phyloP scores from a whole-genome alignment of 1,140 invertebrate species.

The Ceratina japonica region DNA sequence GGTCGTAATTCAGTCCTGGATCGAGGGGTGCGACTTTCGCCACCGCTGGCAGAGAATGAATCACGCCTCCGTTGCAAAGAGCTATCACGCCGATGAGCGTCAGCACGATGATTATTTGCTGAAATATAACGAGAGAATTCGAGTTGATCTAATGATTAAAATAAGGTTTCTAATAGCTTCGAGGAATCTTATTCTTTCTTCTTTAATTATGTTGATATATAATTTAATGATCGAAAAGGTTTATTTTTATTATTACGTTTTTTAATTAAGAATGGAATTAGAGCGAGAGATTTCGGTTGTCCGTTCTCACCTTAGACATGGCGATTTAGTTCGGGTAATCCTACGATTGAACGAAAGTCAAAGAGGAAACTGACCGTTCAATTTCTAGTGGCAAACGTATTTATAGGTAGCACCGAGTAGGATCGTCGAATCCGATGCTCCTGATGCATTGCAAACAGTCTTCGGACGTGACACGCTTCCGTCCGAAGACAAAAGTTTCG shows the following conservation, averaged over 20 bases:
- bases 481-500: conserved; percentile 69
- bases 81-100: conserved; percentile 41
- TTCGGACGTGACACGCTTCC: conserved; percentile 70
- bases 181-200: too few relatives aligned
- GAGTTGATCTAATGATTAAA: too few relatives aligned
- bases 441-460: conserved; percentile 69
- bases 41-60: conserved; percentile 58
- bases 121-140: not conserved
- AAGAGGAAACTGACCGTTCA: conserved; percentile 72
- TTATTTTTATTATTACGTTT: not conserved
- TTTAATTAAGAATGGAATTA: not conserved
- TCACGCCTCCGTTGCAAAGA: conserved; percentile 50
- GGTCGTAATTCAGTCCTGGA: conserved; percentile 70
- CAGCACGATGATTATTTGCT: conserved; percentile 56
- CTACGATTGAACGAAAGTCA: conserved; percentile 56
- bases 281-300: not conserved
- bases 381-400: conserved; percentile 71
- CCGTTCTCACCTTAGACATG: conserved; percentile 74
- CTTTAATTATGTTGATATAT: too few relatives aligned
- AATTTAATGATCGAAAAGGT: too few relatives aligned
- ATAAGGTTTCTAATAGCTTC: too few relatives aligned
- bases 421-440: conserved; percentile 28
- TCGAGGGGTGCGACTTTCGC: conserved; percentile 31
- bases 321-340: conserved; percentile 46
- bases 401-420: conserved; percentile 72